phyloP scores from a whole-genome alignment of 2,797 vertebrate species.

The Molothrus aeneus region DNA sequence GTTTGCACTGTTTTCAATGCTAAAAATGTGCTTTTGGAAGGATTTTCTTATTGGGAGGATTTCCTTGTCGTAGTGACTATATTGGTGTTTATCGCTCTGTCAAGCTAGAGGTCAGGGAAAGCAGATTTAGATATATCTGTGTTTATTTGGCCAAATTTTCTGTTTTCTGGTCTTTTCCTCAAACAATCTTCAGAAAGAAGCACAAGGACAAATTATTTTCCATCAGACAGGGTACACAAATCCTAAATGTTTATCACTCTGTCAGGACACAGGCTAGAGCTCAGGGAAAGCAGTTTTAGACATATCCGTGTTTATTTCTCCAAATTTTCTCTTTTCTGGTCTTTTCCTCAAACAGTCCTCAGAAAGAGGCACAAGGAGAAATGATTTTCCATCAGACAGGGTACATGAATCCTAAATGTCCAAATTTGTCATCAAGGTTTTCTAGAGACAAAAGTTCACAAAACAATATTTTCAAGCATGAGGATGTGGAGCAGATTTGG shows the following conservation, averaged over 20 bases:
- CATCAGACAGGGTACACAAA: rapidly evolving
- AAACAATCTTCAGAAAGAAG: not conserved
- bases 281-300: not conserved
- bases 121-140: too few species aligned
- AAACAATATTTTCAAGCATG: not conserved
- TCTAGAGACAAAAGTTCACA: not conserved
- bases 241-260: not conserved
- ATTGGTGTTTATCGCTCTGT: rapidly evolving
- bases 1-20: not conserved
- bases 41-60: not conserved
- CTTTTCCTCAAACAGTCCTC: not conserved
- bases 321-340: not conserved
- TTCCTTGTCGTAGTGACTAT: not conserved
- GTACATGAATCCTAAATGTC: rapidly evolving
- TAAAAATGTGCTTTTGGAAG: not conserved
- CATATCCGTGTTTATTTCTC: rapidly evolving
- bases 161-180: not conserved
- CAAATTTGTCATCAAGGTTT: not conserved
- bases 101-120: too few species aligned
- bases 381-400: rapidly evolving
- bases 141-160: not conserved
- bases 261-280: not conserved
- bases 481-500: not conserved
- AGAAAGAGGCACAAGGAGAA: not conserved
- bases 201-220: not conserved